These are phyloP conservation scores for Opisthocomus hoazin DNA, from an alignment of 2,113 vertebrate genomes.

Conservation along the genomic window DNA sequence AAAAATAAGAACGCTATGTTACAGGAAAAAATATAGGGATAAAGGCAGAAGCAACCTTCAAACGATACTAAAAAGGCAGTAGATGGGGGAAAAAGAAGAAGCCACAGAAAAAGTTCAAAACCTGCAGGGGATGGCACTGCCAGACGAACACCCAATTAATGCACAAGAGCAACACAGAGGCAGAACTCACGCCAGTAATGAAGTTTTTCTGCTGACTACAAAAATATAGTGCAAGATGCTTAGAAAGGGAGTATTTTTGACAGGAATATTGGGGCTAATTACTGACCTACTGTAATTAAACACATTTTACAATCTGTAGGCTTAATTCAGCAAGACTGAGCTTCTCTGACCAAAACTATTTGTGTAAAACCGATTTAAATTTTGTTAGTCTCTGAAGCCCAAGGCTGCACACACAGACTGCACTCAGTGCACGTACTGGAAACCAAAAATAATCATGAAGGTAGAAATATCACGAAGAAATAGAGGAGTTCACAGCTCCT, in stretches of 20 bases:
- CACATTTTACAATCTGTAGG: slow-evolving; percentile 2
- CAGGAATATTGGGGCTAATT: slow-evolving; percentile 7
- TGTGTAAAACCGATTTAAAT: slow-evolving; percentile 13
- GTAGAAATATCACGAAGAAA: neutral
- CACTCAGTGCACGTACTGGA: neutral
- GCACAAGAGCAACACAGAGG: neutral
- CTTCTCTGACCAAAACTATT: slow-evolving; percentile 31
- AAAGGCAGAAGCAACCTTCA: neutral
- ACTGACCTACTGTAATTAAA: slow-evolving; percentile 30
- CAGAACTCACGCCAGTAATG: neutral
- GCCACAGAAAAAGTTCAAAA: neutral
- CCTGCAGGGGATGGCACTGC: neutral
- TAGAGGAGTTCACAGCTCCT: neutral
- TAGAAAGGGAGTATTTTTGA: neutral
- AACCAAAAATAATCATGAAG: neutral
- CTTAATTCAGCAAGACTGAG: slow-evolving; percentile 1
- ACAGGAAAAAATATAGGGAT: neutral
- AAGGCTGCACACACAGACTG: neutral
- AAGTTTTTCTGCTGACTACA: neutral
- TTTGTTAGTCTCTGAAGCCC: slow-evolving; percentile 46
- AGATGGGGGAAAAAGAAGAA: neutral
- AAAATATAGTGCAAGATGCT: neutral
- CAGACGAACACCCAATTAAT: neutral
- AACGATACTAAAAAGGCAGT: neutral
- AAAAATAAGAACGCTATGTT: neutral